Percentiles rank a stretch among this genome's conserved stretches.
These are phyloP conservation scores for Scleropages formosus DNA, from an alignment of 2,797 vertebrate genomes.

Conservation along the genomic window DNA sequence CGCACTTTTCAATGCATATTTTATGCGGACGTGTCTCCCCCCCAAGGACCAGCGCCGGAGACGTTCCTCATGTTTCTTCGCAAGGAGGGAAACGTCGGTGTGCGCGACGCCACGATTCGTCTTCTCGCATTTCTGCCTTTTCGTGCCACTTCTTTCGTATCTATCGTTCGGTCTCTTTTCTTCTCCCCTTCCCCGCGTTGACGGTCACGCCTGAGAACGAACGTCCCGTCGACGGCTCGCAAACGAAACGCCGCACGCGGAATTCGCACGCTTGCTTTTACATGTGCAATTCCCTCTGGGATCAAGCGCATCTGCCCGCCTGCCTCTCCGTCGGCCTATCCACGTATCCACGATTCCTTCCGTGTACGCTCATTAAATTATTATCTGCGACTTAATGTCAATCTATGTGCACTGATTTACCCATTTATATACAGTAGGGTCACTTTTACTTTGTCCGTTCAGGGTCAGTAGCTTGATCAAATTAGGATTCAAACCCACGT, in stretches of 20 bases:
- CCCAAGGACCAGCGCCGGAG: constrained; percentile 39
- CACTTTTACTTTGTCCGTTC: too few relatives aligned
- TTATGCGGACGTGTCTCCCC: constrained; percentile 38
- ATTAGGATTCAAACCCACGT: too few relatives aligned
- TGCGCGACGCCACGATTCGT: constrained; percentile 44
- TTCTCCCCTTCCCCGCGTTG: neutral
- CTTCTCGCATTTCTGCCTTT: constrained; percentile 25
- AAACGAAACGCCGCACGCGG: constrained; percentile 9
- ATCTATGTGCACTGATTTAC: too few relatives aligned
- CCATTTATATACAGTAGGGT: too few relatives aligned
- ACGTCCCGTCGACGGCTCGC: neutral
- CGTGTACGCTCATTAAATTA: too few relatives aligned
- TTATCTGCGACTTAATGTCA: too few relatives aligned
- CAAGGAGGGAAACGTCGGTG: constrained; percentile 39
- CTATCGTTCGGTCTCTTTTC: neutral
- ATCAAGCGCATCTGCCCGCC: too few relatives aligned
- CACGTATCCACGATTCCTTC: too few relatives aligned
- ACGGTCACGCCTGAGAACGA: neutral
- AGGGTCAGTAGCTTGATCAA: too few relatives aligned
- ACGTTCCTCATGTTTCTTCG: constrained; percentile 29
- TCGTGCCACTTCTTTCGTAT: neutral
- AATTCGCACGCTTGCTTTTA: too few relatives aligned
- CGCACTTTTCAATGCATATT: constrained; percentile 50
- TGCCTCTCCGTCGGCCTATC: too few relatives aligned
- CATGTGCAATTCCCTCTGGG: too few relatives aligned